Conservation (phyloP, 2,888 invertebrate genomes). For the Scrobipalpa costella region DNA sequence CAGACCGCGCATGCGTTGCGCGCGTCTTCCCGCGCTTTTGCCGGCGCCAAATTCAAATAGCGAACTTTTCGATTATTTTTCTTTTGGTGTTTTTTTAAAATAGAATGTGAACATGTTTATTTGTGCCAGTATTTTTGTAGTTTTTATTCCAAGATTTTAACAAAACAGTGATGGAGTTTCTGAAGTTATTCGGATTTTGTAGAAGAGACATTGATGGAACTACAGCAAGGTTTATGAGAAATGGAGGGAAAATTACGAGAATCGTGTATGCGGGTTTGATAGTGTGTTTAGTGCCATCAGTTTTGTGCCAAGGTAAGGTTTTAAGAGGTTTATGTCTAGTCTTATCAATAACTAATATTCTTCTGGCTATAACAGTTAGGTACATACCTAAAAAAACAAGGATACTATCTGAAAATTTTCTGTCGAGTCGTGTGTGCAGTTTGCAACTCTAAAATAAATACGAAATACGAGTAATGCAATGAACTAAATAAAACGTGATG, state of each 20-base stretch:
- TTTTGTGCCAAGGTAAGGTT: constrained; percentile 59
- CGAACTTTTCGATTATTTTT: constrained; percentile 28
- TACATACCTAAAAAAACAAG: too few species aligned
- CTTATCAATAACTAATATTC: not conserved
- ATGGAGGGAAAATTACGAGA: constrained; percentile 50
- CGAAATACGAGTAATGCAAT: too few species aligned
- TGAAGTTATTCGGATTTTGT: constrained; percentile 32
- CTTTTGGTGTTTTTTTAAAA: not conserved
- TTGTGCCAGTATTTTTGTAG: not conserved
- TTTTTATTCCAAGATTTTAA: not conserved
- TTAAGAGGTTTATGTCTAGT: not conserved
- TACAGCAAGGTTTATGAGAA: constrained; percentile 46
- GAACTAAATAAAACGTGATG: too few species aligned
- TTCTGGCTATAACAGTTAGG: too few species aligned
- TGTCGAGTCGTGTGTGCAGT: too few species aligned
- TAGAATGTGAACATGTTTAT: not conserved
- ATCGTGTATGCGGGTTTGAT: constrained; percentile 65
- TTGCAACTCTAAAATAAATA: too few species aligned
- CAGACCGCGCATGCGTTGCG: constrained; percentile 64
- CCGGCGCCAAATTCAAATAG: constrained; percentile 49
- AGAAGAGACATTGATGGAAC: constrained; percentile 38
- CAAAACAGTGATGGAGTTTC: constrained; percentile 42
- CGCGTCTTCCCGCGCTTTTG: constrained; percentile 61
- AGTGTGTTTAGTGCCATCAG: constrained; percentile 61
- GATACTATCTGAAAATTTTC: too few species aligned